phyloP scores from a whole-genome alignment of 2,797 vertebrate species.

The Sciurus vulgaris region DNA sequence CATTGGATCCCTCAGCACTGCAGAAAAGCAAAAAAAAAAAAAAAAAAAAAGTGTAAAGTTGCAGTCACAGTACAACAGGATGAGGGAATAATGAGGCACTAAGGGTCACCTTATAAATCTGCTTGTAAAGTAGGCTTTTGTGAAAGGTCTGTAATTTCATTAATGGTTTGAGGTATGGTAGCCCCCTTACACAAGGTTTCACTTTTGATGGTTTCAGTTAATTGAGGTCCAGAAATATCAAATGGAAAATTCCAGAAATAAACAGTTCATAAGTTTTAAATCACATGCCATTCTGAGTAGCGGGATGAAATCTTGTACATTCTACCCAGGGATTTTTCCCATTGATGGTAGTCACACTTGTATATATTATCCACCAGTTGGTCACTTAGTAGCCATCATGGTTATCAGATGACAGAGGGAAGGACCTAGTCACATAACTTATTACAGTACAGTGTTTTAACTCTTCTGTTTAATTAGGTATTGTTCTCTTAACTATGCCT shows the following conservation, averaged over 20 bases:
- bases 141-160: slow-evolving; percentile 49
- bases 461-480: not conserved
- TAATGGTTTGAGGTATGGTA: not conserved
- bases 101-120: not conserved
- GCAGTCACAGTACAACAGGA: not conserved
- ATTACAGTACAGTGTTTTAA: not conserved
- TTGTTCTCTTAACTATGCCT: not conserved
- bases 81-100: not conserved
- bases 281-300: not conserved
- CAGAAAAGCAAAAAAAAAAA: not conserved
- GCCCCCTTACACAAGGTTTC: not conserved
- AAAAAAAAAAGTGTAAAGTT: not conserved
- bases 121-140: not conserved
- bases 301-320: not conserved
- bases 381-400: not conserved
- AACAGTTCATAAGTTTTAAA: not conserved
- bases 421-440: not conserved
- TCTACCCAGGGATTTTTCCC: not conserved
- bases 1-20: not conserved
- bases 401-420: not conserved
- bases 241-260: not conserved
- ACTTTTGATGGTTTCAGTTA: not conserved
- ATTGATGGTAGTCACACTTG: not conserved
- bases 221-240: not conserved
- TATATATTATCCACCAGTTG: not conserved